Base-by-base conservation (phyloP, 2,113 vertebrate species). In the Hippocampus mohnikei region DNA sequence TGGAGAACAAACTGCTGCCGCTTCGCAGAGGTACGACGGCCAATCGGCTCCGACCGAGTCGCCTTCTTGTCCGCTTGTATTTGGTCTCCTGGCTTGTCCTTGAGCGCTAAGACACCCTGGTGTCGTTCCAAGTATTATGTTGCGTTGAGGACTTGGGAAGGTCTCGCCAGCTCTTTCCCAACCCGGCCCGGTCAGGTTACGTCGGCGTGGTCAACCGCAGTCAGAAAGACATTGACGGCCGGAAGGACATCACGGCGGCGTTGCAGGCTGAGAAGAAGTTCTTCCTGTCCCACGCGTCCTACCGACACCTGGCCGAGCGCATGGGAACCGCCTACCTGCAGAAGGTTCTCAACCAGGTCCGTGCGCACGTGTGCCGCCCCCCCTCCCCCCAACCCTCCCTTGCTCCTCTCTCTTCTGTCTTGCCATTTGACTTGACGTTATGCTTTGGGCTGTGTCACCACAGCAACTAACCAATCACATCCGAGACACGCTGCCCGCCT, bases 391-490 rank as follows among this genome's bases (percentile, higher is more conserved):
- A 37, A 37, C 33, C 5, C 5, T 6, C 33, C 33, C 33, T 37
- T 0, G 33, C 33, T 37, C 33, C 13, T 2, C 15, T 16, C 27
- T 5, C 13, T 18, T 48, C 46, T 18, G 46, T 16, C 46, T 18
- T 48, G 10, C 12, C 10, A 44, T 44, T 3, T 48, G 46, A 48
- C 46, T 48, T 16, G 44, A 46, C 44, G 4, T 46, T 15, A 6
- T 5, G 13, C 12, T 15, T 18, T 6, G 15, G 3, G 46, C 46
- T 18, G 13, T 6, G 46, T 44, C 42, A 44, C 42, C 42, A 16
- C 88, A 99, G 97, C 97, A 99, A 99, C 90, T 99, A 91, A 99
- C 97, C 82, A 99, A 99, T 87, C 97, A 99, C 88, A 99, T 99
- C 86, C 94, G 97, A 46, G 97, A 99, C 91, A 99, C 97, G 0